Conservation (phyloP, 2,888 invertebrate species). For the Perizoma affinitatum region DNA sequence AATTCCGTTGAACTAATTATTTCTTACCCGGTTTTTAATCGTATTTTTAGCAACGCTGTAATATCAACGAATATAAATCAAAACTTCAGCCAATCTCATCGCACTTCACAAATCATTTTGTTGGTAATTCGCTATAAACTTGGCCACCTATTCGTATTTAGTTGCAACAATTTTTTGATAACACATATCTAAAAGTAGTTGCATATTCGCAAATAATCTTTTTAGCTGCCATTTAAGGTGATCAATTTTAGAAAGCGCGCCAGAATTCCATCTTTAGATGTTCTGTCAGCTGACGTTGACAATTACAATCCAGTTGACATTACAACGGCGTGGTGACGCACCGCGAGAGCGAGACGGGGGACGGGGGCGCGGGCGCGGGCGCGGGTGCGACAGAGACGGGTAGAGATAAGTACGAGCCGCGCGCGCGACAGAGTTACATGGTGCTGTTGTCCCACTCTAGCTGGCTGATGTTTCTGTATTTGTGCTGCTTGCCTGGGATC, state of each 20-base stretch:
- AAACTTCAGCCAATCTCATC: not conserved
- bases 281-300: slow-evolving; percentile 18
- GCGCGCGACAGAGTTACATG: slow-evolving; percentile 82
- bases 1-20: slow-evolving; percentile 52
- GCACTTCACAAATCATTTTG: too few relatives aligned
- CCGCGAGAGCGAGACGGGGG: slow-evolving; percentile 39
- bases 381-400: slow-evolving; percentile 36
- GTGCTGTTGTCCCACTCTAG: slow-evolving; percentile 92
- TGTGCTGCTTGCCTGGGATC: slow-evolving; percentile 80
- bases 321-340: slow-evolving; percentile 35
- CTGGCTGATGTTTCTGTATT: slow-evolving; percentile 90
- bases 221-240: too few relatives aligned
- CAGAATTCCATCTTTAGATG: not conserved
- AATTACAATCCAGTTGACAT: slow-evolving; percentile 19
- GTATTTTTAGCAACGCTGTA: slow-evolving; percentile 24
- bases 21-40: slow-evolving; percentile 32
- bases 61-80: slow-evolving; percentile 12
- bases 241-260: not conserved
- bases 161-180: not conserved
- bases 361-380: slow-evolving; percentile 34
- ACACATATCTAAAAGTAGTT: slow-evolving; percentile 1
- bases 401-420: slow-evolving; percentile 53
- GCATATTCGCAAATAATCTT: too few relatives aligned
- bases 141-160: not conserved
- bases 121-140: not conserved